phyloP scores from a whole-genome alignment of 2,113 vertebrate species.

The Embiotoca jacksoni region DNA sequence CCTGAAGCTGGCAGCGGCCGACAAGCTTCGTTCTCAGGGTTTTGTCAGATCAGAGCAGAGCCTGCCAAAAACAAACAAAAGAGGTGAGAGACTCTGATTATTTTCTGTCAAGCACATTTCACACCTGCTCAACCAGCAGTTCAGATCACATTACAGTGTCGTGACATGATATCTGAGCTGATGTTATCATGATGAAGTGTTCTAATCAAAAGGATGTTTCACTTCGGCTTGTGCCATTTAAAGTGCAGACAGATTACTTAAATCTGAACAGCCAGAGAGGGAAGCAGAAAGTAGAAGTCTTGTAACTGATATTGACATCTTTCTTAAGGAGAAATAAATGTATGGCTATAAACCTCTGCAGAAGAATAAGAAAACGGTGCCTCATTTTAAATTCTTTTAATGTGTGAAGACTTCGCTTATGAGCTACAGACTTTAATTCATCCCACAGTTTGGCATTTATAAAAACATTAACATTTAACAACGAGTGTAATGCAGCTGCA shows the following conservation, averaged over 20 bases:
- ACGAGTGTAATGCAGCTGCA: too few species aligned
- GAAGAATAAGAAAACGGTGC: not conserved
- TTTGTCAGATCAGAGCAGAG: conserved; percentile 81
- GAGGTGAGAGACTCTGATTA: conserved; percentile 75
- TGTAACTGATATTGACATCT: too few species aligned
- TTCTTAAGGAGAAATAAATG: too few species aligned
- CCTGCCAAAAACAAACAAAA: conserved; percentile 83
- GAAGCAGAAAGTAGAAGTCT: not conserved
- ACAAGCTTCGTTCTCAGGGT: conserved; percentile 81
- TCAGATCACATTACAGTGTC: not conserved
- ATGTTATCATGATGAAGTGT: not conserved
- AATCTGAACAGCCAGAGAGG: not conserved
- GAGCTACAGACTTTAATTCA: too few species aligned
- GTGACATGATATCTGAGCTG: not conserved
- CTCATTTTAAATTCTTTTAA: not conserved
- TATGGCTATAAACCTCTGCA: too few species aligned
- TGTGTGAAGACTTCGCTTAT: too few species aligned
- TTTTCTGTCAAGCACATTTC: not conserved
- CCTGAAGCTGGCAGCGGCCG: conserved; percentile 81
- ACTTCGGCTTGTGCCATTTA: not conserved
- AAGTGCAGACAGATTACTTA: not conserved
- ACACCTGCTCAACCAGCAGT: not conserved
- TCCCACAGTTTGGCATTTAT: too few species aligned
- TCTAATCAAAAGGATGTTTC: conserved; percentile 28
- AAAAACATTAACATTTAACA: too few species aligned